Evolutionary conservation across 2,888 invertebrate genomes (phyloP).

Genomic region (Pterostichus madidus): DNA sequence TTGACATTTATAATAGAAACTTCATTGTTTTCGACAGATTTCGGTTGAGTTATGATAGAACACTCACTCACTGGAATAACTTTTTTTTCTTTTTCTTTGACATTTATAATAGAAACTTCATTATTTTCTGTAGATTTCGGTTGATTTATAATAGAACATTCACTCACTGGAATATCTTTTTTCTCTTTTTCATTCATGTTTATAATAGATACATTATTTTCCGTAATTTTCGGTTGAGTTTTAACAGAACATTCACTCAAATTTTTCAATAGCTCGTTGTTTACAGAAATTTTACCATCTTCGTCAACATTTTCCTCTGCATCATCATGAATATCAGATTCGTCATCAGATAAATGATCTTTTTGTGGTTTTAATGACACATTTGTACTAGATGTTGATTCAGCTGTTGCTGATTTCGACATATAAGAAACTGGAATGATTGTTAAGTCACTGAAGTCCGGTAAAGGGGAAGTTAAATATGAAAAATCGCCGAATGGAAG

Average conservation of each 20-base stretch:
- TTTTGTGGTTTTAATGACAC: not conserved
- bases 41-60: constrained; percentile 1
- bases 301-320: not conserved
- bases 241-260: not conserved
- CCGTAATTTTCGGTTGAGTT: not conserved
- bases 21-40: not conserved
- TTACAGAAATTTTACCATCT: too few species aligned
- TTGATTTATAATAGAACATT: too few species aligned
- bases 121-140: not conserved
- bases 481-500: constrained; percentile 73
- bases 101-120: not conserved
- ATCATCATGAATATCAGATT: not conserved
- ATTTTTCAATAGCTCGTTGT: too few species aligned
- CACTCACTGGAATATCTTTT: not conserved
- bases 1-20: not conserved
- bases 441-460: constrained; percentile 53
- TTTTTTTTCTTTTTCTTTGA: not conserved
- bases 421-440: constrained; percentile 49
- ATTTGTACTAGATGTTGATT: not conserved
- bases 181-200: not conserved
- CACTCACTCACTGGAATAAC: not conserved
- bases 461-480: constrained; percentile 70
- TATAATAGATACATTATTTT: not conserved
- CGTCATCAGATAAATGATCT: not conserved
- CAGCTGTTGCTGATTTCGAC: constrained; percentile 4